Percentiles rank a stretch among this genome's conserved stretches.
phyloP scores from a whole-genome alignment of 2,797 vertebrate species.

The Cossypha polioptera region DNA sequence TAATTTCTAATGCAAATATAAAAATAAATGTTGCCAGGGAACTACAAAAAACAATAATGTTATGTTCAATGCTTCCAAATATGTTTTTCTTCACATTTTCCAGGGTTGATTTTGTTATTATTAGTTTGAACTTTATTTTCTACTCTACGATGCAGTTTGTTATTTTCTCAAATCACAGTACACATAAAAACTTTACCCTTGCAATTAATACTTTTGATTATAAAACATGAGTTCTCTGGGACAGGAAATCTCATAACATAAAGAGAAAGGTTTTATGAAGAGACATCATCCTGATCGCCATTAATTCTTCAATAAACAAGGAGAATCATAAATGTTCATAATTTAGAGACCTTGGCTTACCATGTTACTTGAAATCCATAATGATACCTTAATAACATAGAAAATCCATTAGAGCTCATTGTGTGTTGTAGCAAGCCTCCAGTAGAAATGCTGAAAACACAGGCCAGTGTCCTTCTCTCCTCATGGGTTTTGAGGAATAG shows the following conservation, averaged over 20 bases:
- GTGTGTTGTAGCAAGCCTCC: not conserved
- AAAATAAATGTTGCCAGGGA: not conserved
- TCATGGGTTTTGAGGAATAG: not conserved
- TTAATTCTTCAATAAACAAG: not conserved
- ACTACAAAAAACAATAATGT: not conserved
- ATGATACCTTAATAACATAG: not conserved
- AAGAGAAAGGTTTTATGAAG: not conserved
- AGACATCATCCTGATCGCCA: not conserved
- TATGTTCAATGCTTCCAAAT: not conserved
- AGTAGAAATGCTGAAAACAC: not conserved
- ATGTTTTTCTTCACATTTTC: not conserved
- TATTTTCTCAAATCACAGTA: not conserved
- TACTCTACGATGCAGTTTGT: not conserved
- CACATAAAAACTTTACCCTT: not conserved
- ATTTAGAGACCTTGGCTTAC: not conserved
- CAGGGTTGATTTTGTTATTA: not conserved
- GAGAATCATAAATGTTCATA: not conserved
- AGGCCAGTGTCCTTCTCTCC: not conserved
- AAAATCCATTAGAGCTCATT: not conserved
- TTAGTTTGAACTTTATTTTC: not conserved
- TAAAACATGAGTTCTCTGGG: not conserved
- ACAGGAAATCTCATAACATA: not conserved
- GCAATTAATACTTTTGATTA: not conserved
- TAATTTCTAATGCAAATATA: not conserved
- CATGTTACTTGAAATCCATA: not conserved